Evolutionary conservation across 2,797 vertebrate species (phyloP).

Genomic region (Neomorphus geoffroyi): DNA sequence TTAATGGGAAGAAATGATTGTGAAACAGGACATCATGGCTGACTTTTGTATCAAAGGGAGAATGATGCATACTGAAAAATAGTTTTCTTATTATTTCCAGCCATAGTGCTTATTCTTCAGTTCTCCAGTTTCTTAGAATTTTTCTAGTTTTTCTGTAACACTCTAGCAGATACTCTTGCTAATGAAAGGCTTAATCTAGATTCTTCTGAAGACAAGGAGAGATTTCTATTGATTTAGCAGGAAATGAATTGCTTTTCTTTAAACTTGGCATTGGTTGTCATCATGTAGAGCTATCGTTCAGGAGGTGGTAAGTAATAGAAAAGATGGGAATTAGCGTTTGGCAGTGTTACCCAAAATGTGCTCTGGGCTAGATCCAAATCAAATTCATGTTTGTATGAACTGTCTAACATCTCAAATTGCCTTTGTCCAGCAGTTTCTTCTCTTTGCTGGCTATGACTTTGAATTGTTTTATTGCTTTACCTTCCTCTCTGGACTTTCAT

Average conservation of each 20-base stretch:
- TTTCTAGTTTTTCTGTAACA: not conserved
- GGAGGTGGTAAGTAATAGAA: not conserved
- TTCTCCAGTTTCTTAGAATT: not conserved
- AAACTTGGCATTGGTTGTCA: not conserved
- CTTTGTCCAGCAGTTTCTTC: not conserved
- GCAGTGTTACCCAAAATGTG: not conserved
- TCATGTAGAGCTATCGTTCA: not conserved
- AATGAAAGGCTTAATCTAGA: not conserved
- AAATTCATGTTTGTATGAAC: not conserved
- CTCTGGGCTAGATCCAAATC: not conserved
- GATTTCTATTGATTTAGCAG: conserved; percentile 21
- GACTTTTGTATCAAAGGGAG: not conserved
- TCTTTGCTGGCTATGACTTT: not conserved
- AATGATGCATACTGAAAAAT: not conserved
- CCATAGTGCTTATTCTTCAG: not conserved
- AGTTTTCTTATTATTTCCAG: not conserved
- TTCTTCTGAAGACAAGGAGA: not conserved
- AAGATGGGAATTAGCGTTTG: not conserved
- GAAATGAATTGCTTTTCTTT: conserved; percentile 1
- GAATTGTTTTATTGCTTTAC: not conserved
- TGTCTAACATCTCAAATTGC: not conserved
- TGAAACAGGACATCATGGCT: not conserved
- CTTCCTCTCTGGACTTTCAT: not conserved
- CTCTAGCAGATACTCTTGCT: not conserved
- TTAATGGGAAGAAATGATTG: not conserved